Evolutionary conservation across 1,140 invertebrate genomes (phyloP).

Genomic region (Drosophila tani): DNA sequence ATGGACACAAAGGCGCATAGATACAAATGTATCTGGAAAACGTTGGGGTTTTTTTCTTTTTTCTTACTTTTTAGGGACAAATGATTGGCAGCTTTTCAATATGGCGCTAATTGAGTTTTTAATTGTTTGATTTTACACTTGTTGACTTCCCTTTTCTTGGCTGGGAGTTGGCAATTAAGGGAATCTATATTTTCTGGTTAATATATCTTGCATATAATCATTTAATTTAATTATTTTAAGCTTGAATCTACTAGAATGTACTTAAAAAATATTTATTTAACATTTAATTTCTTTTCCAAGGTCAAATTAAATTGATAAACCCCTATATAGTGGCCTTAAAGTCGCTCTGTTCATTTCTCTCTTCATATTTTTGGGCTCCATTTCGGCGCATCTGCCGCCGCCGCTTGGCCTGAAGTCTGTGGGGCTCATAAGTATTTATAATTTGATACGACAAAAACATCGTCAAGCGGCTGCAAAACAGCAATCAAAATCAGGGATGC

Average conservation of each 20-base stretch:
- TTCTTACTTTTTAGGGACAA: conserved; percentile 27
- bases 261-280: too few species aligned
- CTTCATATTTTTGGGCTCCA: neutral
- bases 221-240: neutral
- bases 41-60: conserved; percentile 20
- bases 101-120: conserved; percentile 83
- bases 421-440: conserved; percentile 62
- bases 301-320: conserved; percentile 1
- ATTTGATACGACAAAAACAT: conserved; percentile 62
- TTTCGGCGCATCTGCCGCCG: conserved; percentile 23
- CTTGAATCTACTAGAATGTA: too few species aligned
- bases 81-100: conserved; percentile 82
- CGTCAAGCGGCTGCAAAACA: conserved; percentile 55
- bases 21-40: conserved; percentile 40
- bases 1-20: conserved; percentile 23
- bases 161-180: neutral
- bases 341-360: conserved; percentile 22
- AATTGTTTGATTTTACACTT: conserved; percentile 81
- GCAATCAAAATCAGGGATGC: conserved; percentile 66
- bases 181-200: neutral
- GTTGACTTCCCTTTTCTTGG: conserved; percentile 44
- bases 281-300: neutral
- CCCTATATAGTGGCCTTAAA: neutral
- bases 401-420: conserved; percentile 16
- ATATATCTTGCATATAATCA: neutral